These are phyloP conservation scores for Folsomia candida DNA, from an alignment of 2,888 invertebrate species.

Conservation along the genomic window DNA sequence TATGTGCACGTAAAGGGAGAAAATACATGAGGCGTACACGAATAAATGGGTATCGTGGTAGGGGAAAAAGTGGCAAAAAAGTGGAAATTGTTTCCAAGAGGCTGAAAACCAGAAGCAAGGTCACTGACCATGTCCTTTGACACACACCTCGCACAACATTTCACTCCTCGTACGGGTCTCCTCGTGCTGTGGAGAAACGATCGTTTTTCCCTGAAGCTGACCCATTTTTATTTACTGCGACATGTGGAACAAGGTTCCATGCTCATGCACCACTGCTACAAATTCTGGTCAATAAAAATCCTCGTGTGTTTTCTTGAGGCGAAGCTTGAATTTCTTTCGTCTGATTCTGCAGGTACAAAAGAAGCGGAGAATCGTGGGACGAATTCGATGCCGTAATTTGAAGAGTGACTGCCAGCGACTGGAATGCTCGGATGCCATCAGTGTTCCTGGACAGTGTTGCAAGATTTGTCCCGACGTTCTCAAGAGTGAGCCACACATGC, in stretches of 20 bases:
- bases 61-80: too few species aligned
- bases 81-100: too few species aligned
- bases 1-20: background rate
- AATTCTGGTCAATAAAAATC: too few species aligned
- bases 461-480: conserved; percentile 82
- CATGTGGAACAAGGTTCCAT: background rate
- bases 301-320: too few species aligned
- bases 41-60: too few species aligned
- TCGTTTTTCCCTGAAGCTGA: too few species aligned
- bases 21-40: too few species aligned
- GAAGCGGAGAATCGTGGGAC: conserved; percentile 81
- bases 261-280: too few species aligned
- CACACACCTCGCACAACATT: background rate
- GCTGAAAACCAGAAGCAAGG: too few species aligned
- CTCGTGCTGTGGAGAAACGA: too few species aligned
- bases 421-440: conserved; percentile 78
- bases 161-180: background rate
- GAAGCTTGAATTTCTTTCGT: background rate
- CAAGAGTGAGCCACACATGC: conserved; percentile 71
- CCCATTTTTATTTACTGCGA: too few species aligned
- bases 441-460: conserved; percentile 83
- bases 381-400: conserved; percentile 84
- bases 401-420: conserved; percentile 88
- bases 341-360: conserved; percentile 68
- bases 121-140: too few species aligned